Percentiles rank a stretch among this genome's conserved stretches.
Conservation (phyloP, 2,888 invertebrate genomes). For the Apotomis betuletana region DNA sequence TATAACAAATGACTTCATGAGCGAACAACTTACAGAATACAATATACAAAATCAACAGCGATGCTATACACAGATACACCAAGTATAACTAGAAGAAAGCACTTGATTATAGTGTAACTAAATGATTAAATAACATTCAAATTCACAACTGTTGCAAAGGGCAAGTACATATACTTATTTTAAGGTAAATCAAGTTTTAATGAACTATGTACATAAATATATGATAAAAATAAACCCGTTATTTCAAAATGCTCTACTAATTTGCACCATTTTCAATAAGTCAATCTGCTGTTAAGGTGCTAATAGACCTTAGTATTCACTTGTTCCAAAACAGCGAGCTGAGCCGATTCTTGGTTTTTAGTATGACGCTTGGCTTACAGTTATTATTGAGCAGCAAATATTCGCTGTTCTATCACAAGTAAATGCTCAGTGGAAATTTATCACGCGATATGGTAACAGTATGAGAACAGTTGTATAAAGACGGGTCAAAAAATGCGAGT, state of each 20-base stretch:
- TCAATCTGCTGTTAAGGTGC: neutral
- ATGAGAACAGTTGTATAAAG: too few species aligned
- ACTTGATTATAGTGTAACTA: constrained; percentile 42
- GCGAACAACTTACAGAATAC: constrained; percentile 18
- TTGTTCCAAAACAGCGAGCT: too few species aligned
- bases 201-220: constrained; percentile 33
- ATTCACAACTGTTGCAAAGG: constrained; percentile 38
- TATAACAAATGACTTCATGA: constrained; percentile 17
- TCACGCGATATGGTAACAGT: too few species aligned
- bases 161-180: constrained; percentile 33
- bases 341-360: too few species aligned
- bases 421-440: too few species aligned
- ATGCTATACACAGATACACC: constrained; percentile 39
- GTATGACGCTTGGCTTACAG: too few species aligned
- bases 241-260: constrained; percentile 34
- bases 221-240: constrained; percentile 38
- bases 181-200: constrained; percentile 22
- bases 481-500: neutral
- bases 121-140: constrained; percentile 45
- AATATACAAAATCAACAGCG: constrained; percentile 34
- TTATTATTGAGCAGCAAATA: too few species aligned
- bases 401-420: too few species aligned
- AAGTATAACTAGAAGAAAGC: constrained; percentile 40
- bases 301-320: too few species aligned
- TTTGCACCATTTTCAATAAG: constrained; percentile 2